Base-by-base conservation (phyloP, 2,888 invertebrate species). In the Taenaris catops region DNA sequence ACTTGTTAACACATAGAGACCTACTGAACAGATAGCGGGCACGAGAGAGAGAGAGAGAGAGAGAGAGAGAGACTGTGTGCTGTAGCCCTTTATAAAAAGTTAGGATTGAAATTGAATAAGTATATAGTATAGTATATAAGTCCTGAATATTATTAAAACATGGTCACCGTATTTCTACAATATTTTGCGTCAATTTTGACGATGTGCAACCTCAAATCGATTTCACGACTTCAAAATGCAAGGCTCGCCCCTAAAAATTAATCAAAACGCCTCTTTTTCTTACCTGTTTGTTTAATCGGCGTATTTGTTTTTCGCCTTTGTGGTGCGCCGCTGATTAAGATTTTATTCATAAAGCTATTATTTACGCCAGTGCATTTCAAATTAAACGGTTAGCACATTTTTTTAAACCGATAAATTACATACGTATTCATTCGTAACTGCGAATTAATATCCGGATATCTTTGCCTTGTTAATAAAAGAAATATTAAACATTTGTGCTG, bases 191-290 rank as follows among this genome's bases (percentile, higher is more conserved):
- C 62, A 79, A 69, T 72, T 79, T 79, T 75, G 70, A 76, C 76
- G 66, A 71, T 63, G 52, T 48, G 57, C 64, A 60, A 59, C 62
- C 72, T 70, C 66, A 74, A 63, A 73, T 73, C 59, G 61, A 66
- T 68, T 61, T 62, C 60, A 59, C 58, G 54, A 51, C 57, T 21
- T 12, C 29, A 52, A 34, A 58, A 58, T 53, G 57, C 57, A 50
- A 44, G 51, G 51, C 50, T 64, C 68, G 65, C 69, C 73, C 67
- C 69, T 62, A 58, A 68, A 14, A 74, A 84, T 84, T 81, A 84
- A 84, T 84, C 70, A 78, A 54, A 53, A 65, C 80, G 74, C 81
- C 83, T 65, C 63, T 74, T 79, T 79, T 79, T 78, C 59, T 53
- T 65, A 69, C 76, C 76, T 73, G 71, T 81, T 78, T 70, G 73